Evolutionary conservation across 1,140 invertebrate genomes (phyloP).

Genomic region (Meloidogyne floridensis): DNA sequence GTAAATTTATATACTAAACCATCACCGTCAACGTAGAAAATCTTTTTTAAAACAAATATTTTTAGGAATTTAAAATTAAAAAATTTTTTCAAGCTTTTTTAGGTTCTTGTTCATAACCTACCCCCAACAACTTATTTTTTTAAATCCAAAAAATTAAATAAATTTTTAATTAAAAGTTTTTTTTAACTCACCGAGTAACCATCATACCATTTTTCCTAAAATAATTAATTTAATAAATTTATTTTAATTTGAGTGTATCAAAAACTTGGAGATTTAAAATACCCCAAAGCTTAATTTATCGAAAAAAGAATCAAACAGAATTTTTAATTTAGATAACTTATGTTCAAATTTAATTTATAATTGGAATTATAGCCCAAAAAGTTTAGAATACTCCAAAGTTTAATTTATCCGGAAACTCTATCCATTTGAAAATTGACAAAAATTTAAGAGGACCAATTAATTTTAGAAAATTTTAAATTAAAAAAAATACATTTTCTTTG

Average conservation of each 20-base stretch:
- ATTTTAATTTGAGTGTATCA: background rate
- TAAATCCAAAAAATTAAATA: background rate
- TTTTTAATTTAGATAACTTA: too few species aligned
- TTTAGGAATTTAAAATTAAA: background rate
- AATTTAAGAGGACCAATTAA: too few species aligned
- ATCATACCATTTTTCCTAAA: slow-evolving; percentile 45
- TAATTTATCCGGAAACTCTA: too few species aligned
- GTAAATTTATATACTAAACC: slow-evolving; percentile 41
- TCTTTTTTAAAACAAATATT: background rate
- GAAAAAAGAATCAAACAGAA: too few species aligned
- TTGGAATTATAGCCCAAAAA: too few species aligned
- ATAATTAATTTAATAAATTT: slow-evolving; percentile 1
- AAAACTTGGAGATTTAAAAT: background rate
- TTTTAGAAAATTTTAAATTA: background rate
- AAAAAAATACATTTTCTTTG: background rate
- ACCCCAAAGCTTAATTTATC: too few species aligned
- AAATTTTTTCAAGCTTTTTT: too few species aligned
- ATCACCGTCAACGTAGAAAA: slow-evolving; percentile 44
- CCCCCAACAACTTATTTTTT: too few species aligned
- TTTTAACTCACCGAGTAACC: slow-evolving; percentile 38
- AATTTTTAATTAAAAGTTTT: background rate
- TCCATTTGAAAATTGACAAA: too few species aligned
- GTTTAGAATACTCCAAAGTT: too few species aligned
- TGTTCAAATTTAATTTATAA: too few species aligned
- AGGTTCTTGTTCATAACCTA: too few species aligned